phyloP scores from a whole-genome alignment of 2,797 vertebrate species.

The Rhinogobio ventralis region DNA sequence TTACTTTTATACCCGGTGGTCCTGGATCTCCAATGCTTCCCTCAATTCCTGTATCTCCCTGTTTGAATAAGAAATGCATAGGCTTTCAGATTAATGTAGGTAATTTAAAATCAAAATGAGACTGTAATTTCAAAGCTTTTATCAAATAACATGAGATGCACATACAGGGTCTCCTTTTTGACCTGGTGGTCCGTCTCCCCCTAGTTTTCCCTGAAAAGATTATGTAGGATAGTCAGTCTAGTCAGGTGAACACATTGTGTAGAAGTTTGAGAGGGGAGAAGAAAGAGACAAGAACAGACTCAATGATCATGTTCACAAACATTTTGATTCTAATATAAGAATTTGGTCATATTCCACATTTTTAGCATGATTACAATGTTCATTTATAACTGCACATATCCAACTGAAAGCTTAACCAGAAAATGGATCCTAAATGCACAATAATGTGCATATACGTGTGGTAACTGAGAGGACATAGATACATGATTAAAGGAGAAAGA shows the following conservation, averaged over 20 bases:
- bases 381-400: neutral
- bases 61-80: constrained; percentile 12
- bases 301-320: neutral
- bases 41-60: constrained; percentile 76
- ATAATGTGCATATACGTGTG: neutral
- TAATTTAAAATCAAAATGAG: neutral
- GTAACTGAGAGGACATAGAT: neutral
- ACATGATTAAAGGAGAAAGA: neutral
- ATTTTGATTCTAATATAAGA: neutral
- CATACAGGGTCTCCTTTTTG: constrained; percentile 79
- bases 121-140: neutral
- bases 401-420: neutral
- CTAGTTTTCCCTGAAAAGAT: constrained; percentile 72
- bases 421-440: neutral
- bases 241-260: neutral
- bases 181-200: constrained; percentile 70
- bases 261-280: neutral
- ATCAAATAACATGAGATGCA: constrained; percentile 7
- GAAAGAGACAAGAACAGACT: neutral
- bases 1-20: constrained; percentile 74
- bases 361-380: neutral
- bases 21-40: constrained; percentile 78
- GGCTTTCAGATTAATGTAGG: neutral
- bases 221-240: neutral
- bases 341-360: neutral